Conservation (phyloP, 92 coral and sea anemone genomes). For the Bergia sp. region DNA sequence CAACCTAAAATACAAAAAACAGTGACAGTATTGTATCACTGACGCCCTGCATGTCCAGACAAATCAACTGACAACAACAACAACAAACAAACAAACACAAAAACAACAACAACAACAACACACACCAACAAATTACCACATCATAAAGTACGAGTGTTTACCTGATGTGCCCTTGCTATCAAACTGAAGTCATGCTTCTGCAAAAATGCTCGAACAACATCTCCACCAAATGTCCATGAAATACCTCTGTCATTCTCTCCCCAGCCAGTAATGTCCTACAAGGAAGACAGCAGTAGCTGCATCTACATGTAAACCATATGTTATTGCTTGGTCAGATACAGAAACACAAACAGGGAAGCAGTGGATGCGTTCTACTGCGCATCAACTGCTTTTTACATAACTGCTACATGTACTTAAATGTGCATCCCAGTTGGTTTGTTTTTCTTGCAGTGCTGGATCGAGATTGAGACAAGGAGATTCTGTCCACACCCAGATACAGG, state of each 20-base stretch:
- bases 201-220: slow-evolving; percentile 75
- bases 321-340: too few relatives aligned
- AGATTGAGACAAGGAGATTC: too few relatives aligned
- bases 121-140: too few relatives aligned
- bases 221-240: slow-evolving; percentile 93
- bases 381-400: too few relatives aligned
- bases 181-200: slow-evolving; percentile 76
- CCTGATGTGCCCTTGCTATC: slow-evolving; percentile 89
- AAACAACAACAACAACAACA: neutral
- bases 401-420: too few relatives aligned
- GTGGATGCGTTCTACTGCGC: too few relatives aligned
- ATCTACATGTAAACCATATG: neutral
- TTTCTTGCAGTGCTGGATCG: too few relatives aligned
- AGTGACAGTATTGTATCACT: neutral
- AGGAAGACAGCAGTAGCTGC: neutral
- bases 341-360: too few relatives aligned
- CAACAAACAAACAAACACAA: neutral
- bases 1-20: slow-evolving; percentile 64
- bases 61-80: neutral
- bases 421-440: too few relatives aligned
- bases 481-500: too few relatives aligned
- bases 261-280: slow-evolving; percentile 87
- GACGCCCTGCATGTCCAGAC: neutral
- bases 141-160: slow-evolving; percentile 1
- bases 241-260: slow-evolving; percentile 91